Evolutionary conservation across 35 echinoderm and acorn worm species (phyloP).

Genomic region (Acanthaster planci): DNA sequence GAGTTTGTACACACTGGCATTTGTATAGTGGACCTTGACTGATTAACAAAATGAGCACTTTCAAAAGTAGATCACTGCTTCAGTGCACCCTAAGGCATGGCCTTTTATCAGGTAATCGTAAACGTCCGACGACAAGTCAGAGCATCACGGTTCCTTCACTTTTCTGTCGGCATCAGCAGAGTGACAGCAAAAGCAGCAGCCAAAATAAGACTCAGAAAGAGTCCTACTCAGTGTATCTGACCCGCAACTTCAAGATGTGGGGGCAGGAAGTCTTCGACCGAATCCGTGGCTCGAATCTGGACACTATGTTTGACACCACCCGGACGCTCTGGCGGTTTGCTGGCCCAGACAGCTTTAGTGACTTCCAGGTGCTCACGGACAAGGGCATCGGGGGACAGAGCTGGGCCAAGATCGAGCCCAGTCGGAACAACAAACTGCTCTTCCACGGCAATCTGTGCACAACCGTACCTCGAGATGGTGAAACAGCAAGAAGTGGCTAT

Average conservation of each 20-base stretch:
- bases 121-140: no score
- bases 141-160: not conserved
- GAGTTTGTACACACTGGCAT: no score
- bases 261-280: conserved; percentile 64
- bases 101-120: no score
- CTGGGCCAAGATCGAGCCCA: conserved; percentile 61
- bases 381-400: conserved; percentile 78
- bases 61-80: no score
- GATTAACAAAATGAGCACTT: no score
- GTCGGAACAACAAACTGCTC: conserved; percentile 84
- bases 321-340: conserved; percentile 66
- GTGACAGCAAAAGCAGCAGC: not conserved
- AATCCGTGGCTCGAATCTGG: conserved; percentile 62
- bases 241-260: conserved; percentile 67
- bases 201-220: conserved; percentile 23
- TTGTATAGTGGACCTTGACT: no score
- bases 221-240: conserved; percentile 33
- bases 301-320: conserved; percentile 70
- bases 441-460: conserved; percentile 85
- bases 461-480: conserved; percentile 81
- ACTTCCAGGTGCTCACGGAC: conserved; percentile 70
- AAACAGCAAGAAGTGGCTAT: conserved; percentile 90
- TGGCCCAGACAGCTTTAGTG: conserved; percentile 62
- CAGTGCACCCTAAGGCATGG: no score
- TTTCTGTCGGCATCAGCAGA: not conserved